These are phyloP conservation scores for Coenobita brevimanus DNA, from an alignment of 1,140 invertebrate species.

Conservation along the genomic window DNA sequence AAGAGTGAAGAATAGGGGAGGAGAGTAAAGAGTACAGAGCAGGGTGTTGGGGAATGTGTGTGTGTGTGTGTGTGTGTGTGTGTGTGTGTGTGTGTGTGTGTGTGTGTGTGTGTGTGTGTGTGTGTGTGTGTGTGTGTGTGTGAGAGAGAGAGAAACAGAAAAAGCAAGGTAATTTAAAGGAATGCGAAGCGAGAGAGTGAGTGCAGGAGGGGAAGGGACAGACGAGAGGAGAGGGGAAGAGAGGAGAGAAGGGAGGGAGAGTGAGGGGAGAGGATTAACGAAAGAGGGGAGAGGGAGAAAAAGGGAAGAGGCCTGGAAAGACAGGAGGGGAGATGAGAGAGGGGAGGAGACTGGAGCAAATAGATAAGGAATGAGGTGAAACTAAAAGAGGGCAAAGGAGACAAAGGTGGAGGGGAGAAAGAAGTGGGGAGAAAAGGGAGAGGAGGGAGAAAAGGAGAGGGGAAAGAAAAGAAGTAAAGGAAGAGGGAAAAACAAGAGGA, in stretches of 20 bases:
- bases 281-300: conserved; percentile 13
- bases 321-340: background rate
- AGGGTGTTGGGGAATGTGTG: background rate
- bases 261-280: background rate
- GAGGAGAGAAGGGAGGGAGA: conserved; percentile 13
- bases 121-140: background rate
- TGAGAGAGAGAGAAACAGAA: background rate
- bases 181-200: background rate
- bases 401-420: background rate
- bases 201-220: conserved; percentile 11
- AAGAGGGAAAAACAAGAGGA: background rate
- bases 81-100: background rate
- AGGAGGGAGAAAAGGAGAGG: no score
- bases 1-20: background rate
- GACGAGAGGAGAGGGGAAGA: conserved; percentile 13
- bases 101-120: background rate
- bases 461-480: background rate
- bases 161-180: no score
- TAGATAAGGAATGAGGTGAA: no score
- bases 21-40: background rate
- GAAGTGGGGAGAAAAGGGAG: no score
- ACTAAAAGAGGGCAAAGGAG: no score
- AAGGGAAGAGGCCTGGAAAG: background rate
- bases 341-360: no score
- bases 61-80: background rate